Evolutionary conservation across 2,888 invertebrate species (phyloP), one percentile per base, ranked within the genome.

Genomic region (Spodoptera exigua): DNA sequence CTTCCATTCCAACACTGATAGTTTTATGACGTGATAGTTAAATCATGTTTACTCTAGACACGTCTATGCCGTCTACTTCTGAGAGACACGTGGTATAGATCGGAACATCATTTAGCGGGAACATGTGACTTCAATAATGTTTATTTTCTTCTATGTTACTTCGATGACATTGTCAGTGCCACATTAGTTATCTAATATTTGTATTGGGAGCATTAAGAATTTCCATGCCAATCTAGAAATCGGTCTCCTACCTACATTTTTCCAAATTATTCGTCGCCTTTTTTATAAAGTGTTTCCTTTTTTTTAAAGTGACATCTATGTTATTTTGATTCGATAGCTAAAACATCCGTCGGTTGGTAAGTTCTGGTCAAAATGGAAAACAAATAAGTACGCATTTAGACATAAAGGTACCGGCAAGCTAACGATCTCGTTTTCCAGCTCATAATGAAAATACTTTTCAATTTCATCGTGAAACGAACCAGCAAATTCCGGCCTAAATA

Each of bases 111-210:
- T 13, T 27, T 27, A 27, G 27, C 7, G 7, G 32, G n/a, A 61
- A 58, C 69, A 72, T 73, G 61, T 73, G 72, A 73, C 40, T 51
- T 18, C 9, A 59, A 69, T 72, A 46, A 51, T 27, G 16, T 46
- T 34, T 40, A 53, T 47, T 57, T 47, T 53, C n/a, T 41, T 43
- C 47, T n/a, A n/a, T n/a, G n/a, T n/a, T n/a, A n/a, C n/a, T n/a
- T n/a, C n/a, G n/a, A n/a, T n/a, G n/a, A n/a, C n/a, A n/a, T n/a
- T n/a, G n/a, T n/a, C n/a, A n/a, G n/a, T n/a, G n/a, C n/a, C n/a
- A n/a, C n/a, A n/a, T n/a, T n/a, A n/a, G n/a, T n/a, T n/a, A n/a
- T n/a, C n/a, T n/a, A n/a, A n/a, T n/a, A n/a, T n/a, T n/a, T n/a
- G n/a, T n/a, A n/a, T n/a, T n/a, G n/a, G n/a, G n/a, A n/a, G n/a